Base-by-base conservation (phyloP, 2,888 invertebrate genomes). In the Troides oblongomaculatus region DNA sequence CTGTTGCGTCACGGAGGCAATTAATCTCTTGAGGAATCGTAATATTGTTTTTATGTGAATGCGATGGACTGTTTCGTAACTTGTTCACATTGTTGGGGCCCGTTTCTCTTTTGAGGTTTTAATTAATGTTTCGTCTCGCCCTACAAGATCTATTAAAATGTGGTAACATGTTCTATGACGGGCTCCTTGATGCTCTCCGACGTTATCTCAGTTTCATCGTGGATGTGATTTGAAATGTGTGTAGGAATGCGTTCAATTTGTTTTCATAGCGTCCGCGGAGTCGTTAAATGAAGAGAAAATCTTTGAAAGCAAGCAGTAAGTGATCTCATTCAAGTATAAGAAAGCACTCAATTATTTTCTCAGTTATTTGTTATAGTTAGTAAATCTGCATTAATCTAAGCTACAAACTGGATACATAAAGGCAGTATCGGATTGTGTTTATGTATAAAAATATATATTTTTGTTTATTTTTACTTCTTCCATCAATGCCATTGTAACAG, bases 111-210 rank as follows among this genome's bases (percentile, higher is more conserved):
- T 77, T 78, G 79, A 83, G 79, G 78, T 84, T 85, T 84, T 87
- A 86, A 90, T 90, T 89, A 88, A 81, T 79, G 78, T 88, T 90
- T 88, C 79, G 89, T 78, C 75, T 75, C 87, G 87, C 84, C 80
- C 84, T 78, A 78, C 77, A 79, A 5, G 77, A 75, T 73, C 73
- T 73, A 76, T 79, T 77, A 77, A 77, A 78, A 71, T 74, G 72
- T 79, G 79, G 83, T 79, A 74, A 76, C 72, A 76, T 78, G 66
- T 78, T 75, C 74, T 74, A 72, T 70, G 65, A 76, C 73, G 71
- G 8, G 39, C 39, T 39, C 50, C 50, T 50, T 18, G 50, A 50
- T 14, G 67, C 63, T 73, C 72, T 68, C 62, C 62, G 64, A 70
- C 74, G 72, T 71, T 72, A 72, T 72, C 71, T 72, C 71, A 69